A percentile compares a stretch with the other conserved stretches of the same genome.
Evolutionary conservation across 2,113 vertebrate genomes (phyloP).

Genomic region (Cololabis saira): DNA sequence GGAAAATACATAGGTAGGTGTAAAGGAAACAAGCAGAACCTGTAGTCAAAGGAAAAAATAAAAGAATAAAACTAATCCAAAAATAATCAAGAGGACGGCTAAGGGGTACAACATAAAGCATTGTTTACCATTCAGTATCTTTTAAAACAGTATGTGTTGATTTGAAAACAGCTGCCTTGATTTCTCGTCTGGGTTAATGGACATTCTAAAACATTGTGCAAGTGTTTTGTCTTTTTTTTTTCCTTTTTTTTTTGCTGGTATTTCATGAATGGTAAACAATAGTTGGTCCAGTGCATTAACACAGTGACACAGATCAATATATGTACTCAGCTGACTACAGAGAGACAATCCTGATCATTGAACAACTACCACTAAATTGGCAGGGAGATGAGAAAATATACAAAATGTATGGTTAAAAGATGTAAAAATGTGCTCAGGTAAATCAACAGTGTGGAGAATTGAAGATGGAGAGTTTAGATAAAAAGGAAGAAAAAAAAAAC

Average conservation of each 20-base stretch:
- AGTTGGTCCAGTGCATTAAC: constrained; percentile 98
- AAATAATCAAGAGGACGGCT: constrained; percentile 87
- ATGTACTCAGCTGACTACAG: constrained; percentile 83
- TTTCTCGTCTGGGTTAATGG: constrained; percentile 85
- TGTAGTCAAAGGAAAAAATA: constrained; percentile 89
- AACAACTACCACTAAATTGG: constrained; percentile 80
- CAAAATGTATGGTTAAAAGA: constrained; percentile 56
- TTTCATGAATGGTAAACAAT: constrained; percentile 98
- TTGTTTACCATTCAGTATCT: constrained; percentile 95
- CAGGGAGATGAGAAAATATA: constrained; percentile 73
- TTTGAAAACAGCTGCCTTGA: constrained; percentile 96
- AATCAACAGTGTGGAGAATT: background rate
- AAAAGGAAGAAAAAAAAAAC: constrained; percentile 9
- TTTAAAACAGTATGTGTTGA: constrained; percentile 88
- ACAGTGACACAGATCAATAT: constrained; percentile 86
- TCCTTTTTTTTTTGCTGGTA: constrained; percentile 86
- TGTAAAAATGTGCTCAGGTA: constrained; percentile 1
- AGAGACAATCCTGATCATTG: constrained; percentile 82
- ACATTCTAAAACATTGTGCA: constrained; percentile 95
- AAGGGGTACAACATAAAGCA: constrained; percentile 90
- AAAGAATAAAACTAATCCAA: constrained; percentile 85
- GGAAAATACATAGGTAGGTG: constrained; percentile 96
- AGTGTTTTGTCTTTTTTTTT: constrained; percentile 78
- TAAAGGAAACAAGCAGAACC: constrained; percentile 97
- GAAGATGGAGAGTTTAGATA: constrained; percentile 4